phyloP scores from a whole-genome alignment of 2,113 vertebrate genomes.

The Potamarius usumacintae region DNA sequence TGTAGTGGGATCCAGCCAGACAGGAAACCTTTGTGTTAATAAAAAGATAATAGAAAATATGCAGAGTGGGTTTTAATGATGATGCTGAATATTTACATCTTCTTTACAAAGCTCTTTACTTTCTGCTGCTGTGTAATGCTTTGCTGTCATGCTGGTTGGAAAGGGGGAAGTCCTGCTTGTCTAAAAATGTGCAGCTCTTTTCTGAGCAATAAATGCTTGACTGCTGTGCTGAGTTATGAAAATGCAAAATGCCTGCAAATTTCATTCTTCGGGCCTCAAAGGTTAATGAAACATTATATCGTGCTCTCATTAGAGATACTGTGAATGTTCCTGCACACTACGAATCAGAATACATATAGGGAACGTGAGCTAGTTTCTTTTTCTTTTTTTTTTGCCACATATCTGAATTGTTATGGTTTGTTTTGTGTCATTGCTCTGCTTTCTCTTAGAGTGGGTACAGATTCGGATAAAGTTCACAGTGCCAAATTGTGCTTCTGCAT shows the following conservation, averaged over 20 bases:
- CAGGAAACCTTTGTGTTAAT: background rate
- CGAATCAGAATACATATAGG: background rate
- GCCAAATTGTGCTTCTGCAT: background rate
- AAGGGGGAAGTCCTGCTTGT: background rate
- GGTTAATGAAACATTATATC: conserved; percentile 20
- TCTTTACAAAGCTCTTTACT: background rate
- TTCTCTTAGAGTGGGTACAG: background rate
- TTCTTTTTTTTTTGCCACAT: background rate
- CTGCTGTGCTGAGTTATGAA: background rate
- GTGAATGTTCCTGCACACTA: background rate
- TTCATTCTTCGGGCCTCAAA: background rate
- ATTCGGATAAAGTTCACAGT: background rate
- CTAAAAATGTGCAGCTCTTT: background rate
- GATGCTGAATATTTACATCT: background rate
- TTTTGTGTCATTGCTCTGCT: background rate
- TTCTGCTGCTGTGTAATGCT: background rate
- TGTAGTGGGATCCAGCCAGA: background rate
- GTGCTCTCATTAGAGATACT: background rate
- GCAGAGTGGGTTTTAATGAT: background rate
- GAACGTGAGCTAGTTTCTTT: background rate
- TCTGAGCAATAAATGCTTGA: background rate
- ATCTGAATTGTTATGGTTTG: background rate
- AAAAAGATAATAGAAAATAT: background rate
- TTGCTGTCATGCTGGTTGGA: background rate
- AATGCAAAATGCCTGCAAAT: background rate